phyloP scores from a whole-genome alignment of 2,888 invertebrate species.

The Cosmopolites sordidus region DNA sequence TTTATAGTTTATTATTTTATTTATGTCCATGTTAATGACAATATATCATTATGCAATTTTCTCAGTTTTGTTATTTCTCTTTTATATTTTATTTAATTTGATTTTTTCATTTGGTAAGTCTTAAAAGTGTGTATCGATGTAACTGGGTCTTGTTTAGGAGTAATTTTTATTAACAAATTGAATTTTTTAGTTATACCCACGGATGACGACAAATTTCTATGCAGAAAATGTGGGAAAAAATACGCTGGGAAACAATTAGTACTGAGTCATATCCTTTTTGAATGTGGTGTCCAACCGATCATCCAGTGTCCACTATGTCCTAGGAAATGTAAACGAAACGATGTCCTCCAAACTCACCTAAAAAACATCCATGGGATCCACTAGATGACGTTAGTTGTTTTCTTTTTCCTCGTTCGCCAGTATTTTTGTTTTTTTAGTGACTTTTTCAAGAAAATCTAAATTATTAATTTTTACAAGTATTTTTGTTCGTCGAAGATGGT shows the following conservation, averaged over 20 bases:
- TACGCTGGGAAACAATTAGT: slow-evolving; percentile 32
- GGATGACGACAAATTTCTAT: slow-evolving; percentile 31
- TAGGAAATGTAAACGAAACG: slow-evolving; percentile 38
- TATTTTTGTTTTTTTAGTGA: too few species aligned
- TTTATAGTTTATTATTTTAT: too few species aligned
- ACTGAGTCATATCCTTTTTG: slow-evolving; percentile 32
- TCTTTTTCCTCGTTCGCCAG: too few species aligned
- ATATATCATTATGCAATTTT: too few species aligned
- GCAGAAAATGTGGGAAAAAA: slow-evolving; percentile 31
- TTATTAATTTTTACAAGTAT: too few species aligned
- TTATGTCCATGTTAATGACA: too few species aligned
- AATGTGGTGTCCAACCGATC: slow-evolving; percentile 36
- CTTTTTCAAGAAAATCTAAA: too few species aligned
- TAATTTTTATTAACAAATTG: slow-evolving; percentile 4
- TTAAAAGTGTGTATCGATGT: slow-evolving; percentile 4
- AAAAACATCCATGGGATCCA: slow-evolving; percentile 37
- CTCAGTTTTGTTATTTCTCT: too few species aligned
- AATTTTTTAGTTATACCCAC: slow-evolving; percentile 29
- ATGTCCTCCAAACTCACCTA: slow-evolving; percentile 37
- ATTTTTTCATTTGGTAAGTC: background rate
- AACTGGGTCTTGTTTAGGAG: background rate
- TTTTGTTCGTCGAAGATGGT: too few species aligned
- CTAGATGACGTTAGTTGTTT: background rate
- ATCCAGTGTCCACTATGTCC: slow-evolving; percentile 40
- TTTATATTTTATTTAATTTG: too few species aligned